Base-by-base conservation (phyloP, 2,797 vertebrate species). In the Anolis apletophallus region DNA sequence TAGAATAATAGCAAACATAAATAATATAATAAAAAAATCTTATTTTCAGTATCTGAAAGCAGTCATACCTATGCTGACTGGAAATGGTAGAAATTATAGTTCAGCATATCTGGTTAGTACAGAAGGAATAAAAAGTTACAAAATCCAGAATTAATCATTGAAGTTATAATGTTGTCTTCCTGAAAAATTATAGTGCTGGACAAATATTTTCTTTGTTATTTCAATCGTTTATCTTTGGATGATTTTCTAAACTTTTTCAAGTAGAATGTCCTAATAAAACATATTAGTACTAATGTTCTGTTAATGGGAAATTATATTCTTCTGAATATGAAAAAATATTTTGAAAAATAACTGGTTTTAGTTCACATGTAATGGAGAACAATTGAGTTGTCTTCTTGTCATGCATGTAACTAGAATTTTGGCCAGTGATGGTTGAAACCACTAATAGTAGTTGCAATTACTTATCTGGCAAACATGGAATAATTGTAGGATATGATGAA, bases 371-470 rank as follows among this genome's bases (percentile, higher is more conserved):
- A 26, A 79, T 8, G 10, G 6, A 67, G 67, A 32, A 4, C 17
- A 59, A 36, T 5, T 19, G 21, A 32, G 73, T 13, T 52, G 55
- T 17, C 36, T 14, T 7, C 46, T 61, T 32, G 13, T 13, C 67
- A 85, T 72, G 13, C 61, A 73, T 85, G 26, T 12, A 46, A 64
- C 26, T n/a, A 72, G 68, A n/a, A 71, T 73, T 85, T 80, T 19
- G 11, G 26, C 46, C 1, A 5, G 12, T 69, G 32, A 34, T 55
- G 16, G 13, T 55, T 40, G 5, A 3, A 50, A 32, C 59, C 80
- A 76, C 34, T 34, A 19, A 75, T 74, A 91, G 32, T 0, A 0
- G 21, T 16, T 81, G 5, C 0, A 0, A 5, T 1, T n/a, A 1
- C 61, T 29, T 64, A 72, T 81, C n/a, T 71, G 50, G 26, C 1